Conservation (phyloP, 2,113 vertebrate genomes). For the Trinectes maculatus region DNA sequence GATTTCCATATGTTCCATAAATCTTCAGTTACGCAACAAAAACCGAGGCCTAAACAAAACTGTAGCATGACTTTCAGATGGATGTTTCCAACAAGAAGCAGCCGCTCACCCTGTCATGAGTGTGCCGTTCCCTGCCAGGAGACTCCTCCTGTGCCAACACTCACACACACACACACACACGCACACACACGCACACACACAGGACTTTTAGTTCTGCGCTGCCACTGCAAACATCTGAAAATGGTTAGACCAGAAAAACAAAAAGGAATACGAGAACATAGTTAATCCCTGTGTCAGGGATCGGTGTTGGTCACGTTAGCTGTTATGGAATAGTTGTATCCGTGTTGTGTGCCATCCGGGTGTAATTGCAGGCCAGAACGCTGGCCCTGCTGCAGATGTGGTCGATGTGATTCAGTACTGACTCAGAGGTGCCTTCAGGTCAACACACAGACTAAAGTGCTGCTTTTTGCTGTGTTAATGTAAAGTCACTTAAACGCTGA, state of each 20-base stretch:
- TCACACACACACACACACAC: not conserved
- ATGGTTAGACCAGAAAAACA: conserved; percentile 2
- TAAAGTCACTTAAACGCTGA: not conserved
- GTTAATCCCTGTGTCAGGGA: conserved; percentile 24
- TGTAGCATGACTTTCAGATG: conserved; percentile 28
- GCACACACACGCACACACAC: conserved; percentile 6
- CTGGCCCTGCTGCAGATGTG: conserved; percentile 40
- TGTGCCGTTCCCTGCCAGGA: not conserved
- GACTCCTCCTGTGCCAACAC: not conserved
- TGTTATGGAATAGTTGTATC: conserved; percentile 28
- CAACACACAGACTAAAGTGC: not conserved
- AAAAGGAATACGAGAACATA: conserved; percentile 2
- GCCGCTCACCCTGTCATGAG: conserved; percentile 5
- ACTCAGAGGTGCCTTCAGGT: conserved; percentile 39
- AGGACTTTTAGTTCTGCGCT: not conserved
- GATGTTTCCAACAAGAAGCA: conserved; percentile 8
- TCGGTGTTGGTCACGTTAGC: conserved; percentile 13
- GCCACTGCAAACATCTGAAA: conserved; percentile 7
- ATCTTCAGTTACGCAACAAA: conserved; percentile 39
- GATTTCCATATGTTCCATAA: not conserved
- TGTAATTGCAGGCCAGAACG: conserved; percentile 31
- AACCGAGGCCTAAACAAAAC: conserved; percentile 8
- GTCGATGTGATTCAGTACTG: conserved; percentile 34
- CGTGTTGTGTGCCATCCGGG: conserved; percentile 18
- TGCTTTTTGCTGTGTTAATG: conserved; percentile 11